Percentiles rank a stretch among this genome's conserved stretches.
Evolutionary conservation across 2,888 invertebrate species (phyloP).

Genomic region (Ectemnius lituratus): DNA sequence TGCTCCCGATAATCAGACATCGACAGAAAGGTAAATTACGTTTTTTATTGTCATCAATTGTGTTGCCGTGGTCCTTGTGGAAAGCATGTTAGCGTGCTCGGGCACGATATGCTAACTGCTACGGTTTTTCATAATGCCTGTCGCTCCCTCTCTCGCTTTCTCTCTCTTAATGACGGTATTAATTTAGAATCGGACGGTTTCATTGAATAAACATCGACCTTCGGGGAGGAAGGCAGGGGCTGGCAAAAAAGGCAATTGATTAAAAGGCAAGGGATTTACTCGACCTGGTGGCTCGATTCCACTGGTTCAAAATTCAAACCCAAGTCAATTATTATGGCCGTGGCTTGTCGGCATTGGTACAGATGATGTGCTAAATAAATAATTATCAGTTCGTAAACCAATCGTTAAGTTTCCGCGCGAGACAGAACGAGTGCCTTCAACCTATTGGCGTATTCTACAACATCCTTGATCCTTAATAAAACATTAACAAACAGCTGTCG

Average conservation of each 20-base stretch:
- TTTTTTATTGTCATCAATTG: slow-evolving; percentile 2
- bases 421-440: too few relatives aligned
- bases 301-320: neutral
- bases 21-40: neutral
- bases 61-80: neutral
- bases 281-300: slow-evolving; percentile 5
- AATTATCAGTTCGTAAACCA: too few relatives aligned
- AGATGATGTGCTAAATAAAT: too few relatives aligned
- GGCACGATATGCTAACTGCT: slow-evolving; percentile 1
- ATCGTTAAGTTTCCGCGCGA: too few relatives aligned
- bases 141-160: neutral
- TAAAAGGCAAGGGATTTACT: slow-evolving; percentile 1
- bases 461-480: neutral
- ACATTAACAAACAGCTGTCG: neutral
- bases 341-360: too few relatives aligned
- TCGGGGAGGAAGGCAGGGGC: neutral
- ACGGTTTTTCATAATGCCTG: neutral
- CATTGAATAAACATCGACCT: slow-evolving; percentile 7
- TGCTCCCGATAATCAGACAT: neutral
- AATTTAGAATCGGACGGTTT: slow-evolving; percentile 7
- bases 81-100: neutral
- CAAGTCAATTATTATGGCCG: too few relatives aligned
- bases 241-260: slow-evolving; percentile 6
- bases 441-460: too few relatives aligned
- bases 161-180: neutral